Percentiles rank a stretch among this genome's conserved stretches.
phyloP scores from a whole-genome alignment of 1,140 invertebrate genomes.

The Latrodectus geometricus region DNA sequence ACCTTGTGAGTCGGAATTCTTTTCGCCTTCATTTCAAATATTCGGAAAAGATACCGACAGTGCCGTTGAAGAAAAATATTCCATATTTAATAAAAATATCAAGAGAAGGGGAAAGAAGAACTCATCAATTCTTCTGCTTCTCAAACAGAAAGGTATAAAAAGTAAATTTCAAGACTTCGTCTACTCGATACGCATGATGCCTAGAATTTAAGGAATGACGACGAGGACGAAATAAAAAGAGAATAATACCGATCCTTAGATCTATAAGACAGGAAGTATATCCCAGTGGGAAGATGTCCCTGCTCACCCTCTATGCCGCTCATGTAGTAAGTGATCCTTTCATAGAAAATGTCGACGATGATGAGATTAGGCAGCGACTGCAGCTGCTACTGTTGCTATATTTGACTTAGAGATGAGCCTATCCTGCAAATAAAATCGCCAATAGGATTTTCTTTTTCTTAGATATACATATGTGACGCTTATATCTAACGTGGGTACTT shows the following conservation, averaged over 20 bases:
- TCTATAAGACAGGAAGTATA: not conserved
- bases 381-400: slow-evolving; percentile 45
- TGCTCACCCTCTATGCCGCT: not conserved
- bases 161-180: not conserved
- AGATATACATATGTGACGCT: not conserved
- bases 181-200: not conserved
- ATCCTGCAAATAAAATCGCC: slow-evolving; percentile 14
- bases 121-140: not conserved
- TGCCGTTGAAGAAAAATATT: not conserved
- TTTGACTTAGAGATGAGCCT: slow-evolving; percentile 29
- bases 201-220: not conserved
- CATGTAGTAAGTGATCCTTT: slow-evolving; percentile 47
- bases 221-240: not conserved
- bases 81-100: not conserved
- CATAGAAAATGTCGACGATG: slow-evolving; percentile 31
- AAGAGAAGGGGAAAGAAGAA: not conserved
- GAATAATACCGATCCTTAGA: not conserved
- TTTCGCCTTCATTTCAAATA: too few species aligned
- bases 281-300: not conserved
- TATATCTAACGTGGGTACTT: not conserved
- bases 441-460: slow-evolving; percentile 18
- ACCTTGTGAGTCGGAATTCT: too few species aligned
- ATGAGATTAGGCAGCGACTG: slow-evolving; percentile 28
- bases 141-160: not conserved
- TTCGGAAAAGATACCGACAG: not conserved